These are phyloP conservation scores for Triplophysa bombifrons DNA, from an alignment of 2,797 vertebrate species.

Conservation along the genomic window DNA sequence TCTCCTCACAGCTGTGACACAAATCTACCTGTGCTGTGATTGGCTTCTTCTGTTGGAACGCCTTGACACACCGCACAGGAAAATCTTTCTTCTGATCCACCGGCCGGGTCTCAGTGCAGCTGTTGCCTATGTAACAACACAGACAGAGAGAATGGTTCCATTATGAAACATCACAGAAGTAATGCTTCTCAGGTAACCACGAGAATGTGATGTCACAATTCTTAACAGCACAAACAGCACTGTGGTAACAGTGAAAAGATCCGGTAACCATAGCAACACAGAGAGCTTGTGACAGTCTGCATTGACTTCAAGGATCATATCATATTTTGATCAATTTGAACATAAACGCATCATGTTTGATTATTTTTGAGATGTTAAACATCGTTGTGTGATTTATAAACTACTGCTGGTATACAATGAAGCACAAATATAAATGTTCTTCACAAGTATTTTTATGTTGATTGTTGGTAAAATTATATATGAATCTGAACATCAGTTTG, in stretches of 20 bases:
- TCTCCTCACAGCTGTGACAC: background rate
- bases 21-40: conserved; percentile 61
- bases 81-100: conserved; percentile 62
- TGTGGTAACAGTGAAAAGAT: background rate
- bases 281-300: background rate
- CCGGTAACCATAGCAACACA: conserved; percentile 1
- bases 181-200: background rate
- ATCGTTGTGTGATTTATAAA: no score
- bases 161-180: background rate
- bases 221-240: background rate
- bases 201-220: no score
- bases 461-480: no score
- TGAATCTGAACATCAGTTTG: no score
- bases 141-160: conserved; percentile 52
- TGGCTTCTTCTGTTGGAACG: conserved; percentile 24
- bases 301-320: no score
- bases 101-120: conserved; percentile 68
- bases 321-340: no score
- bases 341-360: no score
- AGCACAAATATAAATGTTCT: no score
- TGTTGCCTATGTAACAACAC: conserved; percentile 70
- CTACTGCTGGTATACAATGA: no score
- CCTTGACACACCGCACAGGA: conserved; percentile 49
- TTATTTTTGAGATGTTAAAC: no score
- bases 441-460: no score